Base-by-base conservation (phyloP, 2,888 invertebrate species). In the Bimastos eiseni region DNA sequence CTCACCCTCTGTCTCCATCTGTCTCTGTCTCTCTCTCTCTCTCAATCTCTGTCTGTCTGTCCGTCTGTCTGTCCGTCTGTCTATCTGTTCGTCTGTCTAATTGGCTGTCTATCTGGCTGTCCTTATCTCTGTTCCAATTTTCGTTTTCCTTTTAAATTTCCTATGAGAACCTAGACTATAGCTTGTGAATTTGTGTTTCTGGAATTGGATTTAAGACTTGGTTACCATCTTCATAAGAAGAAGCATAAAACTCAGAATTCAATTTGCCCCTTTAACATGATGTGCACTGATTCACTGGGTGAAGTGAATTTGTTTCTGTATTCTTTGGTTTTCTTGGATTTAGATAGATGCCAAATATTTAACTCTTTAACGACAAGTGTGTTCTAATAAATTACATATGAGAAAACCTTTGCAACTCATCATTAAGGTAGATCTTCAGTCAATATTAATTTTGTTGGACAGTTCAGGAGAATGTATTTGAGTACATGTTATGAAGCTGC, bases 121-220 rank as follows among this genome's bases (percentile, higher is more conserved):
- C 33, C 21, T 8, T 36, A 1, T 84, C 34, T 33, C 2, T 83
- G 19, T 49, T 24, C 49, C 49, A 49, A 8, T 70, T n/a, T 17
- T 3, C 8, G 70, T 70, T 70, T 30, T 70, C n/a, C n/a, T n/a
- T n/a, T n/a, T n/a, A n/a, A n/a, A n/a, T n/a, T n/a, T n/a, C n/a
- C n/a, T n/a, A n/a, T n/a, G n/a, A n/a, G n/a, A n/a, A n/a, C n/a
- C n/a, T n/a, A n/a, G n/a, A n/a, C n/a, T n/a, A n/a, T n/a, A n/a
- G 13, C 49, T 70, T n/a, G 70, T 70, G 70, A n/a, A 70, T n/a
- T 70, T 70, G 70, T n/a, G 6, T 70, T n/a, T 70, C 30, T 49
- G 70, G 30, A n/a, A 70, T n/a, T 70, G 70, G 70, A 70, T 70
- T 70, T 70, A 70, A 70, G 70, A n/a, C n/a, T 70, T 70, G n/a